These are phyloP conservation scores for Dolichallabes microphthalmus DNA, from an alignment of 2,113 vertebrate genomes.

Conservation along the genomic window DNA sequence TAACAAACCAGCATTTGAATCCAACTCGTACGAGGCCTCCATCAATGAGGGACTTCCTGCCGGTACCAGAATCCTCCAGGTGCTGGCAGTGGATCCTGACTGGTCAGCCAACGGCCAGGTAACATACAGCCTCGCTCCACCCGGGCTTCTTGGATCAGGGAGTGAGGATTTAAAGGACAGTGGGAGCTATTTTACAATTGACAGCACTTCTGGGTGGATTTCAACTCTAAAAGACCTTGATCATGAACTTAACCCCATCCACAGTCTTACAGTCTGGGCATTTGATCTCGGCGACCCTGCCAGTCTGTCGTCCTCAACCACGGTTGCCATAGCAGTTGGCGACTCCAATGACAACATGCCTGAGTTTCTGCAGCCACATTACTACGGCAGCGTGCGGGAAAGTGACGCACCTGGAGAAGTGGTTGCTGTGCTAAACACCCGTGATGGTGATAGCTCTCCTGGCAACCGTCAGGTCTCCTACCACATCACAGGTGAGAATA, in stretches of 20 bases:
- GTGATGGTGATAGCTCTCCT: slow-evolving; percentile 87
- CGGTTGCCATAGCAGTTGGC: slow-evolving; percentile 84
- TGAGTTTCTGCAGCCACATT: slow-evolving; percentile 81
- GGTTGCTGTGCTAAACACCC: slow-evolving; percentile 90
- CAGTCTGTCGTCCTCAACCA: slow-evolving; percentile 82
- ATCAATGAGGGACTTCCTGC: slow-evolving; percentile 89
- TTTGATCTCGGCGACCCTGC: slow-evolving; percentile 87
- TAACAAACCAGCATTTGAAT: slow-evolving; percentile 90
- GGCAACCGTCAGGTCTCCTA: slow-evolving; percentile 93
- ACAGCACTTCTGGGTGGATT: slow-evolving; percentile 94
- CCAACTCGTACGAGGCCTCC: slow-evolving; percentile 80
- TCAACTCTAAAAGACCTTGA: slow-evolving; percentile 87
- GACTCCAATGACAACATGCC: slow-evolving; percentile 94
- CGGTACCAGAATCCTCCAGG: slow-evolving; percentile 86
- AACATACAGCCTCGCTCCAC: slow-evolving; percentile 80
- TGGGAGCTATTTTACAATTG: slow-evolving; percentile 80
- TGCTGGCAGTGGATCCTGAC: slow-evolving; percentile 84
- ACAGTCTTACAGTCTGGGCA: slow-evolving; percentile 87
- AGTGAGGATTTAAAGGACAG: slow-evolving; percentile 72
- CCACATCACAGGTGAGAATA: slow-evolving; percentile 90
- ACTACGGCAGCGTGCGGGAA: slow-evolving; percentile 85
- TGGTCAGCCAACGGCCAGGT: slow-evolving; percentile 92
- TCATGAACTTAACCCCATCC: slow-evolving; percentile 84
- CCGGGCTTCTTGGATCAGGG: slow-evolving; percentile 58
- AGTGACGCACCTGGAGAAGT: slow-evolving; percentile 91